These are phyloP conservation scores for Dendrocopos noguchii DNA, from an alignment of 2,113 vertebrate species.

Conservation along the genomic window DNA sequence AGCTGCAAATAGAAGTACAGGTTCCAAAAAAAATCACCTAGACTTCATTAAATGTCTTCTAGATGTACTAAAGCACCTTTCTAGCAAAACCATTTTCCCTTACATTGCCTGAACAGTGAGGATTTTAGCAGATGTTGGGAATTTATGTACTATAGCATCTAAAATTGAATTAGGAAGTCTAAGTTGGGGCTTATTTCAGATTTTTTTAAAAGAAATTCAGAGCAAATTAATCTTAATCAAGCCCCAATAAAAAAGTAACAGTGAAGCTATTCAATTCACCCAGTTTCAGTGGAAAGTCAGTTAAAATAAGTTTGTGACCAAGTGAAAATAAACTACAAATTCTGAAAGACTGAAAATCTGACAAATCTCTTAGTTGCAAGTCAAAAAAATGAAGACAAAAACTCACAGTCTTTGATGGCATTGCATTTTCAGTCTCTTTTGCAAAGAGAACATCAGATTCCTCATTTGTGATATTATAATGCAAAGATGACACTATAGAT, in stretches of 20 bases:
- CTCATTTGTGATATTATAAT: slow-evolving; percentile 22
- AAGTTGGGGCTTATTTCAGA: background rate
- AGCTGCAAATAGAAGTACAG: background rate
- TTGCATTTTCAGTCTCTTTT: slow-evolving; percentile 31
- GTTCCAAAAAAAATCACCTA: background rate
- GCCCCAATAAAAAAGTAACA: background rate
- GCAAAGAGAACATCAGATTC: background rate
- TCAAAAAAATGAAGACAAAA: background rate
- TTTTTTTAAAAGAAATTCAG: background rate
- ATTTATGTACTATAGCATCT: background rate
- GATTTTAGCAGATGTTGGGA: background rate
- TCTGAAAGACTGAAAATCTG: background rate
- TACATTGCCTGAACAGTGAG: background rate
- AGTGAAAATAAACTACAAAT: background rate
- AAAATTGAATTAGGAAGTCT: background rate
- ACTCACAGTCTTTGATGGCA: slow-evolving; percentile 40
- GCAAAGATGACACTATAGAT: slow-evolving; percentile 52
- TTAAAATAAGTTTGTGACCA: background rate
- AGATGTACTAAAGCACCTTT: background rate
- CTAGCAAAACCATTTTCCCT: background rate
- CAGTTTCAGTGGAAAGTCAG: background rate
- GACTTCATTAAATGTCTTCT: background rate
- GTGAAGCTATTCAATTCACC: background rate
- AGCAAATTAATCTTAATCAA: background rate
- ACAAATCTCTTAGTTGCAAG: background rate